Percentiles rank a stretch among this genome's conserved stretches.
These are phyloP conservation scores for Furcifer pardalis DNA, from an alignment of 2,797 vertebrate genomes.

Conservation along the genomic window DNA sequence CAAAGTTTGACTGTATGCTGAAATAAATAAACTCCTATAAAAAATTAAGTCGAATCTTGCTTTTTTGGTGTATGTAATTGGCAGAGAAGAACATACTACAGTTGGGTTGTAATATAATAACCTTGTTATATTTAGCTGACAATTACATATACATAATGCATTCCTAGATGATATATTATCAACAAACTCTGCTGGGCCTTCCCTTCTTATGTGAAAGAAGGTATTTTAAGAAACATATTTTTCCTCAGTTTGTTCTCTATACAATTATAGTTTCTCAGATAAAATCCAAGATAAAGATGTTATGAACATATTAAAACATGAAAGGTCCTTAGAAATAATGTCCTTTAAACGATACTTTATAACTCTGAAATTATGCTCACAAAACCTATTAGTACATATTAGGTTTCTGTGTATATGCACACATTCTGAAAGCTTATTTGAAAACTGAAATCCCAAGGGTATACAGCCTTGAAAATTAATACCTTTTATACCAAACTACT, in stretches of 20 bases:
- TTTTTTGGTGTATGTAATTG: neutral
- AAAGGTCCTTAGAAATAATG: constrained; percentile 22
- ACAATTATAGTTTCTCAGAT: constrained; percentile 41
- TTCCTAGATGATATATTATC: neutral
- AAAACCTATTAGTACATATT: neutral
- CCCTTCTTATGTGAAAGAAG: neutral
- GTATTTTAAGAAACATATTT: neutral
- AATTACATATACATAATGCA: neutral
- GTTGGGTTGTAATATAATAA: neutral
- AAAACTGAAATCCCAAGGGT: constrained; percentile 34
- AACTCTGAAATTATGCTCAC: constrained; percentile 38
- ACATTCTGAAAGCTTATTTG: constrained; percentile 18
- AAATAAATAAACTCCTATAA: neutral
- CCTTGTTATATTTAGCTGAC: neutral
- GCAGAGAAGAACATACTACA: neutral
- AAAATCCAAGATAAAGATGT: constrained; percentile 46
- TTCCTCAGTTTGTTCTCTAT: constrained; percentile 20
- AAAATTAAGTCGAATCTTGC: neutral
- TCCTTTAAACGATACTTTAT: constrained; percentile 40
- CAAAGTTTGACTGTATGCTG: too few relatives aligned
- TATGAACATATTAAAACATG: constrained; percentile 41
- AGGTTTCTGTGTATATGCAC: constrained; percentile 24
- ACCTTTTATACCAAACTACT: constrained; percentile 33
- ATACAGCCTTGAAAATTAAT: constrained; percentile 32
- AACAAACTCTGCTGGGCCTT: neutral